Percentiles rank a stretch among this genome's conserved stretches.
These are phyloP conservation scores for Dione juno DNA, from an alignment of 2,888 invertebrate species.

Conservation along the genomic window DNA sequence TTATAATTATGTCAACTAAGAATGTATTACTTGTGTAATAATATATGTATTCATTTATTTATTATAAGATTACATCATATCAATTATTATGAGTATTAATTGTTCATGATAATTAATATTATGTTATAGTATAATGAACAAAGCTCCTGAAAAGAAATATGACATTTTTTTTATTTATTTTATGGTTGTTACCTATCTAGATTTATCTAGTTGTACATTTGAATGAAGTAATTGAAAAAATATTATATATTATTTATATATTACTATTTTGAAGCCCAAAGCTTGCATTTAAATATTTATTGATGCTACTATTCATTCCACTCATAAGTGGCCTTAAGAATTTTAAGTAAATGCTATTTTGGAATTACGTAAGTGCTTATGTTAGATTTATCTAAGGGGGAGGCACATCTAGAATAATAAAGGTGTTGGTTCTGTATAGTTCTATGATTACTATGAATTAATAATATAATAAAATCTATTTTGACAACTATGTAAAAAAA, in stretches of 20 bases:
- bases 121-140: not conserved
- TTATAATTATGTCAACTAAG: not conserved
- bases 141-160: not conserved
- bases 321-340: constrained; percentile 42
- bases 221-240: no score
- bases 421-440: not conserved
- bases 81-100: no score
- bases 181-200: not conserved
- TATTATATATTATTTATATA: constrained; percentile 1
- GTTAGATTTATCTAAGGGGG: constrained; percentile 11
- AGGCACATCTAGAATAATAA: not conserved
- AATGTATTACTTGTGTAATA: not conserved
- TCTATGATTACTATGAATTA: not conserved
- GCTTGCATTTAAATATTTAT: constrained; percentile 1
- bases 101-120: not conserved
- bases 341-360: constrained; percentile 23
- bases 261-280: not conserved
- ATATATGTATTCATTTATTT: no score
- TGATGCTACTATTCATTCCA: constrained; percentile 36
- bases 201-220: no score
- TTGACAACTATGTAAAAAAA: not conserved
- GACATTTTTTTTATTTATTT: not conserved
- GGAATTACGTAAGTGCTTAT: constrained; percentile 22
- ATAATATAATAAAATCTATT: not conserved
- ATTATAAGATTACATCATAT: no score